A percentile compares a stretch with the other conserved stretches of the same genome.
phyloP scores from a whole-genome alignment of 2,797 vertebrate genomes.

The Brotogeris chrysoptera region DNA sequence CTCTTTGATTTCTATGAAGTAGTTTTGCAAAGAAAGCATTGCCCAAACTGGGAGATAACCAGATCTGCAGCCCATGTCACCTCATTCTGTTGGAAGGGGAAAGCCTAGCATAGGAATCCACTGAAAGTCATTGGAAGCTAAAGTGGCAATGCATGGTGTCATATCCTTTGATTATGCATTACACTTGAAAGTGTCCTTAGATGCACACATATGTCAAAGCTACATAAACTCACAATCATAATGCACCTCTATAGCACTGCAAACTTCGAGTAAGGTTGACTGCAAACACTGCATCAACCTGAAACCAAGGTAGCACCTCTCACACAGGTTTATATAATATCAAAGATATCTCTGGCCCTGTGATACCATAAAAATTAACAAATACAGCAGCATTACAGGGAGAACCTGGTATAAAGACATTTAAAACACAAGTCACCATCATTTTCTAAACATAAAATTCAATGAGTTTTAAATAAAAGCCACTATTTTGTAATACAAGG shows the following conservation, averaged over 20 bases:
- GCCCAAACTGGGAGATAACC: neutral
- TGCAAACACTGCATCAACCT: neutral
- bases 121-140: neutral
- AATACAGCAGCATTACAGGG: neutral
- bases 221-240: neutral
- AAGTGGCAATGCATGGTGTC: accelerated
- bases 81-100: neutral
- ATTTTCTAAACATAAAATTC: neutral
- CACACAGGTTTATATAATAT: accelerated
- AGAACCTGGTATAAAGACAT: neutral
- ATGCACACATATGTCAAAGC: accelerated
- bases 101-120: neutral
- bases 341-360: neutral
- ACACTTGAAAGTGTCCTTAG: neutral
- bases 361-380: neutral
- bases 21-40: neutral
- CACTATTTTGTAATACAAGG: neutral
- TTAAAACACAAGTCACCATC: neutral
- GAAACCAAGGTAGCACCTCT: neutral
- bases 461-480: neutral
- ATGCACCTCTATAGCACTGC: neutral
- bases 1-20: neutral
- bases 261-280: neutral
- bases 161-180: accelerated
- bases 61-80: neutral